A percentile compares a stretch with the other conserved stretches of the same genome.
These are phyloP conservation scores for Lepilemur ruficaudatus DNA, from an alignment of 2,797 vertebrate species.

Conservation along the genomic window DNA sequence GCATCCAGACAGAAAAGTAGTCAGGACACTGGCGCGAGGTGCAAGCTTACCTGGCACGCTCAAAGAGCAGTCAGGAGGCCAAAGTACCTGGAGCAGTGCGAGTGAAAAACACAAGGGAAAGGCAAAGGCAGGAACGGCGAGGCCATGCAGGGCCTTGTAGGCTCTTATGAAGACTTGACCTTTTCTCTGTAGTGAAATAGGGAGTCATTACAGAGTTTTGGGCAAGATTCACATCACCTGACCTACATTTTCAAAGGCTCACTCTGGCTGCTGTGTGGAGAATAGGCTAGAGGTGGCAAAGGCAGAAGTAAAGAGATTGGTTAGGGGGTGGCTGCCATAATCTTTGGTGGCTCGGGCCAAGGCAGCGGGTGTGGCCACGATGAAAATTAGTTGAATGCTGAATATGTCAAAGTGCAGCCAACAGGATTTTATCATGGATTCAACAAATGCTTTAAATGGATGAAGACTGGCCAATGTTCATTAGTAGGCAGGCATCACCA, in stretches of 20 bases:
- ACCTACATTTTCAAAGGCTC: background rate
- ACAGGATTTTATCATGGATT: background rate
- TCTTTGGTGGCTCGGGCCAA: background rate
- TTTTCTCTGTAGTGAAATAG: background rate
- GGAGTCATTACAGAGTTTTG: background rate
- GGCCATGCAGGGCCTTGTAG: background rate
- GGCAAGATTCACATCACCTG: background rate
- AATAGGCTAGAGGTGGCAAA: background rate
- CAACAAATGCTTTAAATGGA: constrained; percentile 17
- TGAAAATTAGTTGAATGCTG: background rate
- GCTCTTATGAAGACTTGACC: background rate
- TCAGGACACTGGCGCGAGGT: background rate
- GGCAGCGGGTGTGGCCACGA: background rate
- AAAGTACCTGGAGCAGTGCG: background rate
- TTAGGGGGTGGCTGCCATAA: background rate
- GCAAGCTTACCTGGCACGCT: background rate
- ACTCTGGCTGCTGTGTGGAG: background rate
- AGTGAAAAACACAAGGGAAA: background rate
- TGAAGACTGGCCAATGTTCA: background rate
- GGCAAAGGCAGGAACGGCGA: background rate
- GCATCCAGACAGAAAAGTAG: background rate
- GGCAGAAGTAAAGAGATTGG: background rate
- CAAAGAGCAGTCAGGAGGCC: background rate
- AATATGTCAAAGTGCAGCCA: background rate
- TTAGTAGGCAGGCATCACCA: background rate